Percentiles rank a stretch among this genome's conserved stretches.
These are phyloP conservation scores for Dendrolimus pini DNA, from an alignment of 2,888 invertebrate genomes.

Conservation along the genomic window DNA sequence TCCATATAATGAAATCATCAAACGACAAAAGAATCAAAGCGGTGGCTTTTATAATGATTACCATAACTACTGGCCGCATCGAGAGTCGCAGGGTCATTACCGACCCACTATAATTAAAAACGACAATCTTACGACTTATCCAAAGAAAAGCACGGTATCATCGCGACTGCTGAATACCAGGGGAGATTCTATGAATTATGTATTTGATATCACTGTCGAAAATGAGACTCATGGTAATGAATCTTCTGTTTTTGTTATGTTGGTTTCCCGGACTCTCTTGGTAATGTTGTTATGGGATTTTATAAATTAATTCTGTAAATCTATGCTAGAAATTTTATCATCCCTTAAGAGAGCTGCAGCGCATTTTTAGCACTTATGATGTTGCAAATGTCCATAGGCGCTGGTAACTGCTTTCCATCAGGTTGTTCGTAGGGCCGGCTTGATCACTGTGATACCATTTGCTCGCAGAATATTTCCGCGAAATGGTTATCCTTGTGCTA, in stretches of 20 bases:
- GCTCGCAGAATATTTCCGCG: too few species aligned
- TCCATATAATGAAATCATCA: conserved; percentile 22
- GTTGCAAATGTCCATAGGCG: too few species aligned
- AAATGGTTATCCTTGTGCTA: too few species aligned
- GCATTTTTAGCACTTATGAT: too few species aligned
- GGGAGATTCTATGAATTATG: conserved; percentile 46
- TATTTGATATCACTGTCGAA: conserved; percentile 28
- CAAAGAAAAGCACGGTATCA: conserved; percentile 29
- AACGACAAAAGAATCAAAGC: conserved; percentile 50
- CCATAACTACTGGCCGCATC: conserved; percentile 35
- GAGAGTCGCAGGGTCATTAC: conserved; percentile 21
- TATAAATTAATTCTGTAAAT: not conserved
- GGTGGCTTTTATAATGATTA: conserved; percentile 63
- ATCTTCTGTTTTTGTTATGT: not conserved
- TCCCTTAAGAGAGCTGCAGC: too few species aligned
- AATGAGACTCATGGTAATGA: conserved; percentile 21
- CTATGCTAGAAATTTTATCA: too few species aligned
- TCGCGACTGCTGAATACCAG: conserved; percentile 17
- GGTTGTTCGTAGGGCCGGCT: too few species aligned
- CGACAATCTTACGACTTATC: conserved; percentile 30
- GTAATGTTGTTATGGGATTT: not conserved
- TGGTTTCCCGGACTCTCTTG: not conserved
- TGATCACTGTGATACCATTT: too few species aligned
- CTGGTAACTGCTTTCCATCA: too few species aligned
- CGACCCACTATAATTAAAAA: conserved; percentile 33